These are phyloP conservation scores for Parasteatoda lunata DNA, from an alignment of 2,888 invertebrate species.

Conservation along the genomic window DNA sequence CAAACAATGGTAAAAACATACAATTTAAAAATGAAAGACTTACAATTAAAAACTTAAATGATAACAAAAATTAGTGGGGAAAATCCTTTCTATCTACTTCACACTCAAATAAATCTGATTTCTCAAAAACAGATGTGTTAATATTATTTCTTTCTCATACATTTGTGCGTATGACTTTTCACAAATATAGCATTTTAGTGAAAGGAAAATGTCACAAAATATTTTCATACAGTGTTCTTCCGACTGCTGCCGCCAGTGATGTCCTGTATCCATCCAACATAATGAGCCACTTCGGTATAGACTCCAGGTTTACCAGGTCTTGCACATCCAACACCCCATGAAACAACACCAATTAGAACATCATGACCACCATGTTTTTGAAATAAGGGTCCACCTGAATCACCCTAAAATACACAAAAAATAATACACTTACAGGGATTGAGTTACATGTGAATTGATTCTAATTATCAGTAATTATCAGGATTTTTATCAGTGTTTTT, in stretches of 20 bases:
- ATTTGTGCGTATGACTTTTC: constrained; percentile 28
- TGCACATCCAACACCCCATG: constrained; percentile 65
- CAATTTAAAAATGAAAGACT: no score
- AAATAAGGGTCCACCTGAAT: constrained; percentile 63
- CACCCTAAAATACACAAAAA: constrained; percentile 35
- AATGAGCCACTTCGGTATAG: constrained; percentile 58
- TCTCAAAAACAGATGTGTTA: no score
- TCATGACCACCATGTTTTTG: constrained; percentile 45
- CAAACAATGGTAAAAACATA: no score
- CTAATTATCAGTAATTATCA: no score
- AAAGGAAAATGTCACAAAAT: background rate
- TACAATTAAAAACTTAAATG: no score
- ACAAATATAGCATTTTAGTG: background rate
- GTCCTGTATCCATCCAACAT: constrained; percentile 55
- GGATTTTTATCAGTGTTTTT: no score
- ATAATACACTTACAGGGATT: no score
- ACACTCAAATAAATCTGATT: no score
- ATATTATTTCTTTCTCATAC: constrained; percentile 8
- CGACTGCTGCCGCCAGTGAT: constrained; percentile 40
- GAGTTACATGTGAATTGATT: no score
- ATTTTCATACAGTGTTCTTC: constrained; percentile 10
- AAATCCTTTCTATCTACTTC: no score
- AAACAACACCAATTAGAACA: constrained; percentile 60
- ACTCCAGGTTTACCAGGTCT: constrained; percentile 62
- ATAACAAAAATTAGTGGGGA: no score